phyloP scores from a whole-genome alignment of 2,888 invertebrate genomes.

The Stenurella melanura region DNA sequence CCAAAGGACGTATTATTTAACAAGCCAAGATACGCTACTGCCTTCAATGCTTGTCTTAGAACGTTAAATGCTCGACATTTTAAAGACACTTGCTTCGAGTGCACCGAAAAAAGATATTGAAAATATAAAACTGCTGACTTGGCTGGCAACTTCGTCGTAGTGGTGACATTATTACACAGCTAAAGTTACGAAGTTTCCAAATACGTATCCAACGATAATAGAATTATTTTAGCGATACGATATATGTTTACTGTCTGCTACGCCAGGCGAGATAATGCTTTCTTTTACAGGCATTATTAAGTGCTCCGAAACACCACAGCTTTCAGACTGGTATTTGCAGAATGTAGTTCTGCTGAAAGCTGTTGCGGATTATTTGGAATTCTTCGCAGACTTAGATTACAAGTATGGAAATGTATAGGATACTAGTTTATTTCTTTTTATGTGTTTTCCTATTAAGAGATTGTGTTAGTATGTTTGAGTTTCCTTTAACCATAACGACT shows the following conservation, averaged over 20 bases:
- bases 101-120: constrained; percentile 1
- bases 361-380: not conserved
- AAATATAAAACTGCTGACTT: constrained; percentile 7
- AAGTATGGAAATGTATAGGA: no score
- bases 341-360: not conserved
- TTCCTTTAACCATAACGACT: no score
- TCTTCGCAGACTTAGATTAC: not conserved
- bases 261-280: not conserved
- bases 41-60: not conserved
- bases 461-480: no score
- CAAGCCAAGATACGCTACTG: not conserved
- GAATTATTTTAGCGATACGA: constrained; percentile 1
- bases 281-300: constrained; percentile 4
- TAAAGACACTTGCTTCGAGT: not conserved
- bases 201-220: constrained; percentile 7
- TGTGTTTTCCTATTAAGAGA: no score
- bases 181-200: constrained; percentile 4
- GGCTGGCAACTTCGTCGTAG: not conserved
- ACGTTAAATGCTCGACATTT: not conserved
- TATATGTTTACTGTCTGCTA: not conserved
- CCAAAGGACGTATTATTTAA: no score
- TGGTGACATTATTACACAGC: constrained; percentile 7
- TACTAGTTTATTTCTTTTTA: no score
- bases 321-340: not conserved
- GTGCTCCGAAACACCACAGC: constrained; percentile 4